phyloP scores from a whole-genome alignment of 1,140 invertebrate species.

The Himalopsyche phryganea region DNA sequence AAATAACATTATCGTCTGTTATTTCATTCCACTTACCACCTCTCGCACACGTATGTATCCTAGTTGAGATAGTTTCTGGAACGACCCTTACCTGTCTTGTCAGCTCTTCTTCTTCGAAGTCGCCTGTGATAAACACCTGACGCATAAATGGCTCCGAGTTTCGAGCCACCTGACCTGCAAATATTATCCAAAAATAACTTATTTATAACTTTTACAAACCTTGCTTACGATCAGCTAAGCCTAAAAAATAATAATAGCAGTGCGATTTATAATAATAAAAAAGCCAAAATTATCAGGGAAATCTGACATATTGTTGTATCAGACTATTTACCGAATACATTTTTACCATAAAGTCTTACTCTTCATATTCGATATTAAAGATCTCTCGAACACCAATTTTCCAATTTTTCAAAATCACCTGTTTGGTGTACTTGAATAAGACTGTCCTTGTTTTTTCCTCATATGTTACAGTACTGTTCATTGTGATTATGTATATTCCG shows the following conservation, averaged over 20 bases:
- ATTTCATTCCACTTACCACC: conserved; percentile 21
- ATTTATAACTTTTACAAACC: conserved; percentile 38
- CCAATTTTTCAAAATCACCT: too few relatives aligned
- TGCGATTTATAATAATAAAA: neutral
- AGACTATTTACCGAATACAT: too few relatives aligned
- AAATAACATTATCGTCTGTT: conserved; percentile 8
- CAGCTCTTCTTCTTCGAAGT: conserved; percentile 59
- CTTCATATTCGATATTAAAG: too few relatives aligned
- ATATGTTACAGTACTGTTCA: too few relatives aligned
- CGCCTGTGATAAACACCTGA: conserved; percentile 84
- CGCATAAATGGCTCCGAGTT: conserved; percentile 93
- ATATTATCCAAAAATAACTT: conserved; percentile 42
- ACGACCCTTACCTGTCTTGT: conserved; percentile 55
- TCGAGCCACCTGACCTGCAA: conserved; percentile 72
- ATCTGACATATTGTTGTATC: too few relatives aligned
- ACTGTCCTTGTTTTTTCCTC: too few relatives aligned
- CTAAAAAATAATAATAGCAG: neutral
- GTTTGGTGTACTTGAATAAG: too few relatives aligned
- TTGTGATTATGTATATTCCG: too few relatives aligned
- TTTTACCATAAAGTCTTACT: too few relatives aligned
- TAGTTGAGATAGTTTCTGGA: too few relatives aligned
- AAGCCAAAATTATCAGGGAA: neutral
- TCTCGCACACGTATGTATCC: neutral
- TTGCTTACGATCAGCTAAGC: conserved; percentile 9
- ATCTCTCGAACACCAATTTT: too few relatives aligned